Base-by-base conservation (phyloP, 2,797 vertebrate species). In the Sebastes oblongus region DNA sequence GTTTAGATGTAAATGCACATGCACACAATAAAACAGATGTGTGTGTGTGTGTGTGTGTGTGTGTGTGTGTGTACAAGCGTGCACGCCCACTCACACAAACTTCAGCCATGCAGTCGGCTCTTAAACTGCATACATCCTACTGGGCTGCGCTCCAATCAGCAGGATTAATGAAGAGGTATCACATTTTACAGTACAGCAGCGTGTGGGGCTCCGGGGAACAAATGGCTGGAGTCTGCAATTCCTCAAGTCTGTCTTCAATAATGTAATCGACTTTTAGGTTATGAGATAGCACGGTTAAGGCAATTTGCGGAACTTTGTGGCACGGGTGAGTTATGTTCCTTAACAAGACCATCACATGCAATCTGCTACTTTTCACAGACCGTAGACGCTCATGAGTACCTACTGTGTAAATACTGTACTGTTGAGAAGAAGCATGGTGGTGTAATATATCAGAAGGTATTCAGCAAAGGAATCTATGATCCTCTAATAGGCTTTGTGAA, bases 131-230 rank as follows among this genome's bases (percentile, higher is more conserved):
- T 82, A 86, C 71, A 92, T 92, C 89, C 80, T 90, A 93, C 91
- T 90, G 92, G 91, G 93, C 92, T 75, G 83, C 8, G 59, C 86
- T 93, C 93, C 93, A 93, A 93, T 96, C 93, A 93, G 89, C 84
- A 88, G 88, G 92, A 94, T 94, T 94, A 94, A 94, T 95, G 91
- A 95, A 95, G 85, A 91, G 87, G 92, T 94, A 94, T 94, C 90
- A 14, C 88, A 78, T 94, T 95, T 93, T 93, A 94, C 90, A 92
- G 91, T 93, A 85, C 88, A 87, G 87, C 92, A 90, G 83, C 80
- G 55, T 87, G 89, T 77, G 65, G 76, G 64, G 82, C 89, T 92
- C 86, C 14, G 59, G 90, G 86, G 91, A 88, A 67, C 85, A 81
- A 90, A 89, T 82, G 86, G 76, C 75, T 76, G 70, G 74, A 86